Evolutionary conservation across 1,140 invertebrate genomes (phyloP).

Genomic region (Pseudachorutes palmiensis): DNA sequence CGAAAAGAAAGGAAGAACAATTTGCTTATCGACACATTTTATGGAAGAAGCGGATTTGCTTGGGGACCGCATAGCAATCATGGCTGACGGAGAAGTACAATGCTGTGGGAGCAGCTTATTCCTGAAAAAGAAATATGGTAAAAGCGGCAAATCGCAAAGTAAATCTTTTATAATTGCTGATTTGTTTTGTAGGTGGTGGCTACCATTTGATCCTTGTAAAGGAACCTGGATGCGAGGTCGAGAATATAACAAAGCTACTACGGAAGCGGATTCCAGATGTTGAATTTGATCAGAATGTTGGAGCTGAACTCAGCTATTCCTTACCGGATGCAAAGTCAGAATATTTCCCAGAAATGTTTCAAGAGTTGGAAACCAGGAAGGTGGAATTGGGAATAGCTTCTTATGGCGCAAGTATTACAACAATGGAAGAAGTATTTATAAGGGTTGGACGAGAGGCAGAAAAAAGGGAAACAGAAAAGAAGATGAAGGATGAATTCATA

Average conservation of each 20-base stretch:
- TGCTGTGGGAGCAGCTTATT: constrained; percentile 51
- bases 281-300: constrained; percentile 47
- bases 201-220: constrained; percentile 49
- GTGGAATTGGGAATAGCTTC: constrained; percentile 46
- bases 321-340: constrained; percentile 41
- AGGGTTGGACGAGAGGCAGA: constrained; percentile 57
- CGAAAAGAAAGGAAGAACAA: constrained; percentile 48
- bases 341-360: constrained; percentile 45
- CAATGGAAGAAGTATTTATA: constrained; percentile 57
- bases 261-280: constrained; percentile 45
- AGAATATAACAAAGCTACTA: constrained; percentile 43
- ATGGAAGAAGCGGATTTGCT: constrained; percentile 61
- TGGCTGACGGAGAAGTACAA: constrained; percentile 50
- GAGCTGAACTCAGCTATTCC: constrained; percentile 44
- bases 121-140: constrained; percentile 49
- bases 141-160: constrained; percentile 44
- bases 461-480: constrained; percentile 46
- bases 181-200: constrained; percentile 46
- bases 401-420: constrained; percentile 53
- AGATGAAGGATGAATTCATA: background rate
- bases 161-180: constrained; percentile 41
- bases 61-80: constrained; percentile 54
- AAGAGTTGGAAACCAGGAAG: constrained; percentile 46
- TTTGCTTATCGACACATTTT: constrained; percentile 58
- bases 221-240: constrained; percentile 44